Conservation (phyloP, 2,113 vertebrate species). For the Hystrix cristata region DNA sequence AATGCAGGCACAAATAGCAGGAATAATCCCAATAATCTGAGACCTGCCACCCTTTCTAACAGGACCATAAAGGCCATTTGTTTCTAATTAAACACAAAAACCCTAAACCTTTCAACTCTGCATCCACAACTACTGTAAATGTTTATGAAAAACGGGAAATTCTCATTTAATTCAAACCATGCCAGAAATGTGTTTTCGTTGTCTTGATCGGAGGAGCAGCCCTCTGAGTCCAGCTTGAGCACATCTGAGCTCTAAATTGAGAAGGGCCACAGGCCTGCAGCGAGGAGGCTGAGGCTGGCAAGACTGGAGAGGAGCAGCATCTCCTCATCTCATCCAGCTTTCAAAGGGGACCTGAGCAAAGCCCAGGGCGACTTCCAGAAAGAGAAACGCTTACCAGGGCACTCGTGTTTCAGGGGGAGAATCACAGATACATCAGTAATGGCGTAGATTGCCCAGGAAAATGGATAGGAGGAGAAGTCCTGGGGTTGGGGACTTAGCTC, state of each 20-base stretch:
- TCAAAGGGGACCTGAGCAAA: neutral
- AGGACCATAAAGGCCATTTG: conserved; percentile 79
- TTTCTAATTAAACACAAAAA: conserved; percentile 84
- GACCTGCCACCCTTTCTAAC: conserved; percentile 65
- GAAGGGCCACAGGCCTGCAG: conserved; percentile 72
- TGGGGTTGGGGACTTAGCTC: no score
- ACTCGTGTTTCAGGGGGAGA: neutral
- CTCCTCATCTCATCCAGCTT: conserved; percentile 20
- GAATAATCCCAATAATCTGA: conserved; percentile 73
- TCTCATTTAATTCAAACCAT: conserved; percentile 87
- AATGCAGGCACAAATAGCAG: conserved; percentile 56
- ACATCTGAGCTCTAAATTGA: conserved; percentile 81
- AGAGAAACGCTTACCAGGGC: neutral
- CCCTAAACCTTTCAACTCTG: conserved; percentile 84
- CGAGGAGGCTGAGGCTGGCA: conserved; percentile 75
- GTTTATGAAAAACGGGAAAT: conserved; percentile 87
- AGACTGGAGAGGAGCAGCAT: conserved; percentile 35
- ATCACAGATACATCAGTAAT: neutral
- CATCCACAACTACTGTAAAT: conserved; percentile 88
- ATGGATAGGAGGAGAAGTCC: neutral
- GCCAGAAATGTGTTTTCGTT: conserved; percentile 85
- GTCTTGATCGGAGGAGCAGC: conserved; percentile 78
- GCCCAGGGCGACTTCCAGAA: neutral
- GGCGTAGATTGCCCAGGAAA: neutral
- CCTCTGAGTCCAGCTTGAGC: conserved; percentile 78